Evolutionary conservation across 2,888 invertebrate species (phyloP).

Genomic region (Lagria hirta): DNA sequence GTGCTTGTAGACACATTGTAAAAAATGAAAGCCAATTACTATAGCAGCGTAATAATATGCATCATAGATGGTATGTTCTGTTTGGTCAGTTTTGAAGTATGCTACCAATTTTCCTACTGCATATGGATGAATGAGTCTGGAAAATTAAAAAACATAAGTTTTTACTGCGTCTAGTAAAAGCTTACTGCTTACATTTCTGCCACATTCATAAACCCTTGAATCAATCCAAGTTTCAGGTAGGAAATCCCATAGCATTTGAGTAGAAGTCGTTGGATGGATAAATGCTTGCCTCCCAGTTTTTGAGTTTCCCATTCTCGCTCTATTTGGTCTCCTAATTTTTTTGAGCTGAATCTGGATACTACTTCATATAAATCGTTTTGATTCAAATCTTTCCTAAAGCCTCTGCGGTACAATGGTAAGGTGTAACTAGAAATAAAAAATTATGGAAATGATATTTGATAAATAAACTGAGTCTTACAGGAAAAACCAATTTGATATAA

Average conservation of each 20-base stretch:
- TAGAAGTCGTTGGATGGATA: conserved; percentile 33
- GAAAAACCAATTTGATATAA: conserved; percentile 14
- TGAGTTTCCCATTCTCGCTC: conserved; percentile 38
- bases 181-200: conserved; percentile 8
- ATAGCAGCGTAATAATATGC: conserved; percentile 75
- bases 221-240: conserved; percentile 32
- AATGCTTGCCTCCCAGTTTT: conserved; percentile 20
- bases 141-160: conserved; percentile 2
- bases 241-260: conserved; percentile 36
- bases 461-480: conserved; percentile 4
- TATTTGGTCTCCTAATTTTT: conserved; percentile 56
- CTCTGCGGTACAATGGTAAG: conserved; percentile 64
- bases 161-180: background rate
- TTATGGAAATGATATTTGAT: background rate
- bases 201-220: conserved; percentile 19
- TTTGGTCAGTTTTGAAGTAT: conserved; percentile 38
- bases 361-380: conserved; percentile 62
- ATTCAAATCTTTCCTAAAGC: conserved; percentile 63
- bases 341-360: conserved; percentile 57
- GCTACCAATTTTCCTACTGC: conserved; percentile 40
- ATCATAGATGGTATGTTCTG: conserved; percentile 46
- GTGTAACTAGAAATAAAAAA: conserved; percentile 60
- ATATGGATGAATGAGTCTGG: conserved; percentile 39
- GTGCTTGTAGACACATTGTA: conserved; percentile 66
- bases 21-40: conserved; percentile 68